Base-by-base conservation (phyloP, 2,797 vertebrate genomes). In the Avahi laniger region DNA sequence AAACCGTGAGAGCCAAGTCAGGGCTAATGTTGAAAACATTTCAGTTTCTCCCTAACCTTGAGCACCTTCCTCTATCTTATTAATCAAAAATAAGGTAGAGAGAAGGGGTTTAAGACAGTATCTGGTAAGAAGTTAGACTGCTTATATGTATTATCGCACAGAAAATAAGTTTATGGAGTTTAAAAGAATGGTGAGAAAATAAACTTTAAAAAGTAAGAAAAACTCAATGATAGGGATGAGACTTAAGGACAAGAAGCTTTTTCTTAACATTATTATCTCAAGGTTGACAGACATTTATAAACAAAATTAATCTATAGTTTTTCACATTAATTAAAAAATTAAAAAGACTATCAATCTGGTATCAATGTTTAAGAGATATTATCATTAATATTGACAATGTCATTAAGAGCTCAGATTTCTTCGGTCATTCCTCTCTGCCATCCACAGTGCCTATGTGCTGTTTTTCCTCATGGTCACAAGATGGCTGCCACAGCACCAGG, bases 31-130 rank as follows among this genome's bases (percentile, higher is more conserved):
- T 76, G 59, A 84, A 88, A 91, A 54, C 46, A 81, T 72, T 94
- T 91, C 61, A 30, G n/a, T 43, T 90, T 69, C 70, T 12, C 54
- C 13, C 75, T 94, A 57, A 83, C 13, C 7, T 93, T 80, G 61
- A 92, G 28, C 13, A 54, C 63, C 59, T 85, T 88, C 20, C 28
- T 20, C 59, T 80, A 69, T 30, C 57, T 94, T 85, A 33, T 54
- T 86, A 82, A 93, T 46, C n/a, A 78, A 4, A 93, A 52, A 82
- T 86, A 96, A 95, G 33, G 35, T 33, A 35, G 26, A 67, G 65
- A 52, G 41, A 52, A 67, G 22, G 22, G 5, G 22, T 48, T 92
- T 88, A 79, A 89, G 67, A 85, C 89, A 88, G 41, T 57, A 86
- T 61, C 75, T 89, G 18, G 6, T 30, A 86, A 91, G 79, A 59